phyloP scores from a whole-genome alignment of 2,888 invertebrate genomes.

The Pycnomerus fuliginosus region DNA sequence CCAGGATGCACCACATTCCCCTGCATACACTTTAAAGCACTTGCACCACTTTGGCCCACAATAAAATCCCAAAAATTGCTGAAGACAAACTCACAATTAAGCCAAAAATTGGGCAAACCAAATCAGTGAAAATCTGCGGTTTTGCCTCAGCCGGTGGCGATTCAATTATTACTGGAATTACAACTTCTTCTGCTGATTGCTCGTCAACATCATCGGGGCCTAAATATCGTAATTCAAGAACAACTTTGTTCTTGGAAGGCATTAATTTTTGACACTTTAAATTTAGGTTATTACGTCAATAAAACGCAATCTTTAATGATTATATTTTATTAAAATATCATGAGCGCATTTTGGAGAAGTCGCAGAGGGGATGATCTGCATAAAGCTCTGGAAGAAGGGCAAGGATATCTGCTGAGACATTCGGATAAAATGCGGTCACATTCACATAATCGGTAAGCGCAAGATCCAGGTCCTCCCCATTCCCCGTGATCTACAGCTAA shows the following conservation, averaged over 20 bases:
- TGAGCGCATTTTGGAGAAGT: constrained; percentile 71
- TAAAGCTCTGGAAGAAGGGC: constrained; percentile 69
- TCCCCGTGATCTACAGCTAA: constrained; percentile 59
- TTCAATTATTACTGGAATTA: too few species aligned
- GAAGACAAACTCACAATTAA: neutral
- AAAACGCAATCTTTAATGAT: too few species aligned
- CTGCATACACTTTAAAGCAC: neutral
- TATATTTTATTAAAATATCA: constrained; percentile 56
- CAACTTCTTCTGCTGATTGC: too few species aligned
- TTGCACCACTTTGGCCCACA: neutral
- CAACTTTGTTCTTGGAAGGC: too few species aligned
- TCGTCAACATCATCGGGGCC: too few species aligned
- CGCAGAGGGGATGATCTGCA: constrained; percentile 75
- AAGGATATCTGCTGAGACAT: constrained; percentile 74
- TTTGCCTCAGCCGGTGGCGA: too few species aligned
- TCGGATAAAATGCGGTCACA: constrained; percentile 79
- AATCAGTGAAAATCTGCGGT: too few species aligned
- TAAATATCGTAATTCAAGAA: too few species aligned
- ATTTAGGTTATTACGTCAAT: too few species aligned
- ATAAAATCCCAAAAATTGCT: neutral
- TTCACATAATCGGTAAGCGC: constrained; percentile 78
- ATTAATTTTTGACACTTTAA: too few species aligned
- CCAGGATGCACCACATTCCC: neutral
- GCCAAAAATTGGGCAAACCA: constrained; percentile 1
- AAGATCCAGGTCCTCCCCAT: constrained; percentile 63